phyloP scores from a whole-genome alignment of 2,888 invertebrate genomes.

The Hydropsyche betteni region DNA sequence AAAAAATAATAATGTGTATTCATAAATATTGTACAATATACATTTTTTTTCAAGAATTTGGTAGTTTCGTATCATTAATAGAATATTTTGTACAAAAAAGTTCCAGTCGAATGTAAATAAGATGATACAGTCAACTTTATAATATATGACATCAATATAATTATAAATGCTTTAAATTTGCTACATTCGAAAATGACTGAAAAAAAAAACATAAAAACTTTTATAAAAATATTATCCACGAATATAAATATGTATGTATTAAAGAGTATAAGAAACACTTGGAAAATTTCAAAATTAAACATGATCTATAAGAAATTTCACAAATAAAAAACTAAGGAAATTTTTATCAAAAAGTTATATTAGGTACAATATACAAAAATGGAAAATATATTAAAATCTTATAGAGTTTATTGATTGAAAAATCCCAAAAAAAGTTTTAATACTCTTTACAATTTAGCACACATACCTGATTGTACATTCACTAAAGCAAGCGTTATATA shows the following conservation, averaged over 20 bases:
- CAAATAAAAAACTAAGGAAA: too few species aligned
- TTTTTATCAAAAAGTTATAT: too few species aligned
- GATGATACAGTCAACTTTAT: conserved; percentile 47
- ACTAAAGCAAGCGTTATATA: conserved; percentile 73
- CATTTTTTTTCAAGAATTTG: too few species aligned
- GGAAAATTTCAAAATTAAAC: too few species aligned
- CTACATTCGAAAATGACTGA: conserved; percentile 68
- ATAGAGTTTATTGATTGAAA: not conserved
- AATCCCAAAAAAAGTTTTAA: not conserved
- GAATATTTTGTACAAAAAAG: conserved; percentile 2
- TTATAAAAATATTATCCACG: not conserved
- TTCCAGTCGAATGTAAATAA: conserved; percentile 17
- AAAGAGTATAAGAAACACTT: too few species aligned
- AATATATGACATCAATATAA: conserved; percentile 53
- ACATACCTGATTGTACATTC: conserved; percentile 71
- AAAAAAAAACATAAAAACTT: conserved; percentile 53
- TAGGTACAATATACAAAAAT: not conserved
- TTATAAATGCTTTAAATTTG: conserved; percentile 57
- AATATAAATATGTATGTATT: too few species aligned
- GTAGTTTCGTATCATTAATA: too few species aligned
- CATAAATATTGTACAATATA: too few species aligned
- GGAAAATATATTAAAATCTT: not conserved
- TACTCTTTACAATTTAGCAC: too few species aligned
- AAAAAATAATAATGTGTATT: too few species aligned
- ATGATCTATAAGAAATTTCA: too few species aligned